phyloP scores from a whole-genome alignment of 2,113 vertebrate species.

The Dasyprocta punctata region DNA sequence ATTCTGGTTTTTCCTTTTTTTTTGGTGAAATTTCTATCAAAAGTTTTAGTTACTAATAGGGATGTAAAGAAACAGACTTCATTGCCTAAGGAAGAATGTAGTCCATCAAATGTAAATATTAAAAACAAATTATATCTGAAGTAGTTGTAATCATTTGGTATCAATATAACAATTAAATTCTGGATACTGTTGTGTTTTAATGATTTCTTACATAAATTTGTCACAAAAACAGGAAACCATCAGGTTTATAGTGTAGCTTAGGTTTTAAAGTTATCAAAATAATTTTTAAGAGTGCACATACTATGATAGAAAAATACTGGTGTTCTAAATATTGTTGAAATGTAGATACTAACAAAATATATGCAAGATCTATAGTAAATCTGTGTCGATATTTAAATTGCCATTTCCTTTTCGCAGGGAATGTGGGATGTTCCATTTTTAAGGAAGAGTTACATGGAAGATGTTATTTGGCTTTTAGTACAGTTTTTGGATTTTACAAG shows the following conservation, averaged over 20 bases:
- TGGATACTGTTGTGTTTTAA: not conserved
- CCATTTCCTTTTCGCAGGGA: conserved; percentile 9
- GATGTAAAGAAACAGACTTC: conserved; percentile 44
- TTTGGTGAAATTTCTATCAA: conserved; percentile 40
- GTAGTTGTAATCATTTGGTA: not conserved
- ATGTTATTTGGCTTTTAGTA: not conserved
- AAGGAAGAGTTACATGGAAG: not conserved
- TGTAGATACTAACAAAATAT: conserved; percentile 27
- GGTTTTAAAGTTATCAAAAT: conserved; percentile 33
- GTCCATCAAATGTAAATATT: not conserved
- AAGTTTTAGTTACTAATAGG: conserved; percentile 12
- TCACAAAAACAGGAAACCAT: not conserved
- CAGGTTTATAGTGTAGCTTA: conserved; percentile 36
- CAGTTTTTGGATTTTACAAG: not conserved
- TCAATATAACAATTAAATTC: conserved; percentile 5
- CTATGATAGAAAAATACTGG: not conserved
- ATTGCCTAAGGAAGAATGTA: not conserved
- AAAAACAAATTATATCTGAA: conserved; percentile 30
- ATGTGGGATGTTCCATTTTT: not conserved
- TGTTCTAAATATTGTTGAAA: conserved; percentile 40
- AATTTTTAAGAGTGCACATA: conserved; percentile 36
- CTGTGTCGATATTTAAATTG: not conserved
- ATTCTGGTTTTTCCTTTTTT: not conserved
- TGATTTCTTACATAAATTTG: not conserved
- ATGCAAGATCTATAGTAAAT: not conserved